phyloP scores from a whole-genome alignment of 1,140 invertebrate genomes.

The Solen grandis region DNA sequence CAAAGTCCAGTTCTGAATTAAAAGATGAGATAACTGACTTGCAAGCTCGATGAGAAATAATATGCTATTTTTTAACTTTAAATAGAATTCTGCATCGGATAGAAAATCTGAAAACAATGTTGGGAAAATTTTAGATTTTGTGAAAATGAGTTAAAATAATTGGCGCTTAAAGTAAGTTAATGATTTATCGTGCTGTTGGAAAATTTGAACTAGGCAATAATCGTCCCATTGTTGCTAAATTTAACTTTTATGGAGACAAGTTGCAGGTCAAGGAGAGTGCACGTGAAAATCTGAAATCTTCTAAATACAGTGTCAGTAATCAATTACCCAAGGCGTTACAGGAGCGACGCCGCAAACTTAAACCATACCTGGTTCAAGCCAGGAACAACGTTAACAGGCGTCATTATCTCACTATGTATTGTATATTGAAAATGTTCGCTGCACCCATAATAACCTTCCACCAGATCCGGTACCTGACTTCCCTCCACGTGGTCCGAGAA shows the following conservation, averaged over 20 bases:
- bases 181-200: too few species aligned
- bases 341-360: too few species aligned
- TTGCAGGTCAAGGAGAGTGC: background rate
- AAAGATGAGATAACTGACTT: too few species aligned
- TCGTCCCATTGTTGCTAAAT: constrained; percentile 15
- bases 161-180: too few species aligned
- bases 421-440: background rate
- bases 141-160: too few species aligned
- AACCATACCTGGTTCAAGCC: constrained; percentile 4
- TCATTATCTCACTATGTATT: background rate
- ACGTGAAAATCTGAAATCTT: constrained; percentile 6
- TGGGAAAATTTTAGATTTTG: too few species aligned
- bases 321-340: too few species aligned
- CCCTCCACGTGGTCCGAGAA: background rate
- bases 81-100: too few species aligned
- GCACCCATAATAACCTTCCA: background rate
- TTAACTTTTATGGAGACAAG: constrained; percentile 36
- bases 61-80: too few species aligned
- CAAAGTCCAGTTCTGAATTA: too few species aligned
- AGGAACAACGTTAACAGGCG: background rate
- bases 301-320: background rate
- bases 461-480: background rate
- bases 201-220: background rate
- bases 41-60: too few species aligned
- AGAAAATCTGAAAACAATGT: too few species aligned